A percentile compares a stretch with the other conserved stretches of the same genome.
These are phyloP conservation scores for Drosophila seclusa DNA, from an alignment of 2,888 invertebrate species.

Conservation along the genomic window DNA sequence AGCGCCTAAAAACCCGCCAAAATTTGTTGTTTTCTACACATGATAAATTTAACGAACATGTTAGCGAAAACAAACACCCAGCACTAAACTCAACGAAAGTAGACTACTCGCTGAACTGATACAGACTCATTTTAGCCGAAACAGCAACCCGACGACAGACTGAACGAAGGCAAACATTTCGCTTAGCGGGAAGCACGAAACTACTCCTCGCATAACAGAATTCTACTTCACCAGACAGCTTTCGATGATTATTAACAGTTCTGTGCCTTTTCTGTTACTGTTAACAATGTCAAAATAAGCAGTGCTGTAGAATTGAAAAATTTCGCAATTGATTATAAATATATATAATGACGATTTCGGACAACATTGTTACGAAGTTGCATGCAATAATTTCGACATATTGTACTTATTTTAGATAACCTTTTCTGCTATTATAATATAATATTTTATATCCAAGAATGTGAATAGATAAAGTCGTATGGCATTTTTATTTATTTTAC, in stretches of 20 bases:
- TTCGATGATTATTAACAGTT: background rate
- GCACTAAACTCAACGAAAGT: background rate
- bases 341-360: background rate
- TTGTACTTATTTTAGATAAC: background rate
- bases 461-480: background rate
- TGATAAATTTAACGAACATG: background rate
- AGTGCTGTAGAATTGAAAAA: background rate
- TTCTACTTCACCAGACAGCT: background rate
- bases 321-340: background rate
- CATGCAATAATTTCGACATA: background rate
- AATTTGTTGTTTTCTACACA: background rate
- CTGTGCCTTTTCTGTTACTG: background rate
- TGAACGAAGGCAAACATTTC: background rate
- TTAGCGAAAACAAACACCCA: background rate
- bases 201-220: slow-evolving; percentile 1
- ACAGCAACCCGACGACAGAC: background rate
- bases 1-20: slow-evolving; percentile 8
- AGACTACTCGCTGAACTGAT: background rate
- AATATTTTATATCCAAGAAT: too few species aligned
- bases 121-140: background rate
- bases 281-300: background rate
- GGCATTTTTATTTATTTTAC: background rate
- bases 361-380: background rate
- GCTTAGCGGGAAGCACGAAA: background rate
- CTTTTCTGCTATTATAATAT: background rate